Base-by-base conservation (phyloP, 2,888 invertebrate species). In the Alitta virens region DNA sequence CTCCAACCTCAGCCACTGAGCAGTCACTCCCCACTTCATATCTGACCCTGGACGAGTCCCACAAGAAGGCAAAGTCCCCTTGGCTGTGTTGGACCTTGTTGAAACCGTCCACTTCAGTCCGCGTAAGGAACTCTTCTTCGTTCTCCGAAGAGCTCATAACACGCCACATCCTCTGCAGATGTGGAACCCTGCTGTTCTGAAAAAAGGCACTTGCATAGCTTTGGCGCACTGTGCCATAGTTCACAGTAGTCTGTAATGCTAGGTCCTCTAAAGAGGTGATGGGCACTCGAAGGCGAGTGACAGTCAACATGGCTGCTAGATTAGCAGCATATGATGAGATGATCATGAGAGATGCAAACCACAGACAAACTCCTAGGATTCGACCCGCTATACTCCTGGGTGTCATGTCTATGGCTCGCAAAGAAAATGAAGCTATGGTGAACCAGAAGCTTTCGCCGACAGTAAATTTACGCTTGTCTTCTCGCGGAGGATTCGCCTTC, bases 361-460 rank as follows among this genome's bases (percentile, higher is more conserved):
- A 79, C 75, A 80, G 77, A n/a, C 78, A 74, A n/a, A 75, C 75
- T 1, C 77, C 77, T 18, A 81, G 65, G 27, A 80, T 76, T 18
- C 78, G 70, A 1, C 78, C 78, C 9, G 65, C 43, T 38, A 63
- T 49, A 12, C 62, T 59, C 26, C 60, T 38, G 9, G 65, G 65
- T 14, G 54, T 49, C 24, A 56, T 38, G 26, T 62, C 64, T 78
- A 90, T 12, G 84, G 83, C 91, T 91, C 91, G 72, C 88, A 89
- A 25, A 12, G 79, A 69, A 53, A 79, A 65, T 3, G 78, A 76
- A 0, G 77, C 77, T 62, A 78, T 76, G 26, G 77, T 76, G 64
- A 79, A 79, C 78, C 79, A 78, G 60, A 76, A 73, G 64, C 77
- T 74, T 60, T 79, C 78, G 33, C 73, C 66, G 26, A 75, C 72